These are phyloP conservation scores for Proterorhinus semilunaris DNA, from an alignment of 2,113 vertebrate genomes.

Conservation along the genomic window DNA sequence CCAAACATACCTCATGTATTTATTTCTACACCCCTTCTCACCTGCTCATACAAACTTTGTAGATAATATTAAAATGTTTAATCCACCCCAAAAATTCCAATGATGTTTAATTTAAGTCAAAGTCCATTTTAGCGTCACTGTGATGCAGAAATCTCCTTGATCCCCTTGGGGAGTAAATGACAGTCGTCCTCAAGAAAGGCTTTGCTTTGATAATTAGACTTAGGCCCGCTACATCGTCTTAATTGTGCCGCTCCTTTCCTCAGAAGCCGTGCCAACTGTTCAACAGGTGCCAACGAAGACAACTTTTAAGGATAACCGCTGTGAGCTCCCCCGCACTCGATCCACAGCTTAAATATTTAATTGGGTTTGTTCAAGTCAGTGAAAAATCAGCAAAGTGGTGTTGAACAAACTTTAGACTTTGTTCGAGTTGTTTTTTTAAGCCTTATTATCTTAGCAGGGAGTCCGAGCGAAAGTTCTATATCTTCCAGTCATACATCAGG, in stretches of 20 bases:
- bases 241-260: background rate
- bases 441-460: slow-evolving; percentile 54
- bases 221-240: slow-evolving; percentile 5
- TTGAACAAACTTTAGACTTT: slow-evolving; percentile 29
- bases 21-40: background rate
- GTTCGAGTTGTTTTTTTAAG: slow-evolving; percentile 18
- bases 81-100: background rate
- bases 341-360: slow-evolving; percentile 31
- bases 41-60: background rate
- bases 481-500: slow-evolving; percentile 57
- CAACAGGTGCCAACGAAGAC: slow-evolving; percentile 23
- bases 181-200: background rate
- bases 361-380: slow-evolving; percentile 11
- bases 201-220: slow-evolving; percentile 7
- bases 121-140: background rate
- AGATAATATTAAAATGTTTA: background rate
- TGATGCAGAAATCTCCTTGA: background rate
- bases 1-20: background rate
- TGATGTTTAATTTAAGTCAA: background rate
- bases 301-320: slow-evolving; percentile 15
- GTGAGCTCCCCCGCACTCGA: slow-evolving; percentile 12
- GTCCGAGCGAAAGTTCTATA: slow-evolving; percentile 46
- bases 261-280: slow-evolving; percentile 14
- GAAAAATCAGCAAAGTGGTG: slow-evolving; percentile 24
- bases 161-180: background rate